Evolutionary conservation across 1,140 invertebrate genomes (phyloP), one percentile per base, ranked within the genome.

Genomic region (Drosophila jambulina): DNA sequence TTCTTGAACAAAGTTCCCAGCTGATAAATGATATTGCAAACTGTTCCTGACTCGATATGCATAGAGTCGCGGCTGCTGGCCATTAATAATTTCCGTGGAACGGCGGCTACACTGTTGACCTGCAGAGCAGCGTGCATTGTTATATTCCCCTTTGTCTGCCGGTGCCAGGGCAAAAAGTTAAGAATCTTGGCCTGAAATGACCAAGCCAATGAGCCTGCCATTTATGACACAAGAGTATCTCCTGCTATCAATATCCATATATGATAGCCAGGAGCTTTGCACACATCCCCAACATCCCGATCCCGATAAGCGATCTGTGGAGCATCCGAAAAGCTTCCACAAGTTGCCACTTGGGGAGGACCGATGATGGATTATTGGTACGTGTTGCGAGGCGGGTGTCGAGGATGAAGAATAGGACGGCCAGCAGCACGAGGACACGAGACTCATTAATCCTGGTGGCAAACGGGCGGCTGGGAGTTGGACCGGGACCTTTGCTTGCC

Each of bases 1-100:
- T 91, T 77, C 76, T 65, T 45, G 64, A 67, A 80, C 78, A 79
- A 85, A 85, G 82, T 82, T 87, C 75, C 69, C 58, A 71, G 19
- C 78, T 91, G 90, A 91, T 91, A 91, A 91, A 91, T 91, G 90
- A 90, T 87, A 91, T 82, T 71, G 59, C 77, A 78, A 56, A 69
- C 78, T 69, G 51, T 64, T 81, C 64, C 49, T 71, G 80, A 88
- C 84, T 70, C 80, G 86, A 84, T 90, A 74, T 90, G 75, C 77
- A 81, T 85, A 85, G 70, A 91, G 75, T 68, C 63, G 57, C 51
- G 48, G 38, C 46, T 57, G 61, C 43, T 51, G 78, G 65, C 70
- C 87, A 91, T 91, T 91, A 91, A 91, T 91, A 87, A 91, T 65
- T 72, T 78, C 67, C 38, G 45, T 27, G 51, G 25, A n/a, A 54